These are phyloP conservation scores for Indri indri DNA, from an alignment of 2,113 vertebrate genomes.

Conservation along the genomic window DNA sequence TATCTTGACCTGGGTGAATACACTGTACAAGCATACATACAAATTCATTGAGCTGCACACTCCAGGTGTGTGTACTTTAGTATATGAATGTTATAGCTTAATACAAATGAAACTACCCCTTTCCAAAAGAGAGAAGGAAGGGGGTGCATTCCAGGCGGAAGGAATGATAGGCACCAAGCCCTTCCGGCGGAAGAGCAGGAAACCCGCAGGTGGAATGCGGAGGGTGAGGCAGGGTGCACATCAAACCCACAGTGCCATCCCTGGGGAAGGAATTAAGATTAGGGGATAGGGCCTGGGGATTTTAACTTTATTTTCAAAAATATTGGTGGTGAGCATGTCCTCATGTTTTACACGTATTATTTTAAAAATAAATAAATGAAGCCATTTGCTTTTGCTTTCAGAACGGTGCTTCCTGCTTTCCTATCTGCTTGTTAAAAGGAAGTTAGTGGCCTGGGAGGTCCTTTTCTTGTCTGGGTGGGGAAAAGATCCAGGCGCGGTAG, in stretches of 20 bases:
- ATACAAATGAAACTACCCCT: neutral
- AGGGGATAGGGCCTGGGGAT: neutral
- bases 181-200: neutral
- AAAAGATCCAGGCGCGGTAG: neutral
- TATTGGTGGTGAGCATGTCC: neutral
- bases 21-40: neutral
- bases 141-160: no score
- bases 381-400: neutral
- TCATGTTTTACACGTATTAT: neutral
- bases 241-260: no score
- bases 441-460: neutral
- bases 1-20: neutral
- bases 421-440: no score
- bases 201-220: fast-evolving
- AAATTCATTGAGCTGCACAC: neutral
- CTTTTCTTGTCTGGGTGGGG: neutral
- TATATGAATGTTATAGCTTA: neutral
- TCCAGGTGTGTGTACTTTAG: neutral
- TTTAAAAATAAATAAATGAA: constrained; percentile 32
- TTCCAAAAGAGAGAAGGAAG: neutral
- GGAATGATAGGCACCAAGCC: neutral
- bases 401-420: neutral
- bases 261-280: neutral
- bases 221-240: fast-evolving
- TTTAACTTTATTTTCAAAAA: neutral